Base-by-base conservation (phyloP, 1,140 invertebrate species). In the Papilio helenus region DNA sequence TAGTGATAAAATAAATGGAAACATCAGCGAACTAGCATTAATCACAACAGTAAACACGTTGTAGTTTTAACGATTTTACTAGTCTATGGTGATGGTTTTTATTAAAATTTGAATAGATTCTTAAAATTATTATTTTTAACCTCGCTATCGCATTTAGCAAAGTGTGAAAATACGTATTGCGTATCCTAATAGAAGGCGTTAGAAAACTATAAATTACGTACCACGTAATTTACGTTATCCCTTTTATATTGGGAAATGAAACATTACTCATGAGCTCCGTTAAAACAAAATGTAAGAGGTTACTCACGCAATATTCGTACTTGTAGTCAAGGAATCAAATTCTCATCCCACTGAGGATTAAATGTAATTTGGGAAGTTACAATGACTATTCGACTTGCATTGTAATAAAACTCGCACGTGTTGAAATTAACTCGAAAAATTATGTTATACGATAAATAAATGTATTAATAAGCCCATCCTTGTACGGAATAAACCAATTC, bases 141-240 rank as follows among this genome's bases (percentile, higher is more conserved):
- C 58, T 39, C 34, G 34, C 58, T 61, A 61, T 61, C 58, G 20
- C 58, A 61, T 61, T 61, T 61, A 61, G 20, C 58, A 23, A 23
- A 61, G 58, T 61, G 58, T 61, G 20, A 61, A 61, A 61, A 61
- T 39, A 39, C 23, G 20, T 23, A 61, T 61, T 61, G 20, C 58
- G 58, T 61, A 23, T 23, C 23, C 7, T 61, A 61, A 61, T 61
- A 61, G 10, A 61, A 61, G 58, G 58, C 58, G 58, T 61, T 61
- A 61, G 26, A 61, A 61, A 61, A 12, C 58, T 61, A 26, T 61
- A 61, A 61, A 26, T 26, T 61, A 61, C 58, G 9, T 23, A 39
- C 34, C 34, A 0, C 34, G 3, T 20, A 61, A 61, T 61, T 61
- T 8, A 61, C 58, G 10, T 23, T 61, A 26, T 12, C 58, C 58